These are phyloP conservation scores for Myotis daubentonii DNA, from an alignment of 2,797 vertebrate genomes.

Conservation along the genomic window DNA sequence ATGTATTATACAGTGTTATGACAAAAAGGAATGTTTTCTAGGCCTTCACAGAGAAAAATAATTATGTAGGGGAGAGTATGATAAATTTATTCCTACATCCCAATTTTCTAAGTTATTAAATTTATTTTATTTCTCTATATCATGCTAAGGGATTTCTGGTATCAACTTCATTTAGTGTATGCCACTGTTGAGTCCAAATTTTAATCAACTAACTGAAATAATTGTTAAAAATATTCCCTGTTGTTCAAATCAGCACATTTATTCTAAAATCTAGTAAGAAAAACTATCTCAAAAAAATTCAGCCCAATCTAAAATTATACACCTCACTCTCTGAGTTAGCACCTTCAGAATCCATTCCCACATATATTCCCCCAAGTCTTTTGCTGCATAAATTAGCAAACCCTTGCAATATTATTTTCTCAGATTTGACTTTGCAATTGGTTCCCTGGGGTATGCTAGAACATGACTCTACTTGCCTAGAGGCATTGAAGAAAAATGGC, in stretches of 20 bases:
- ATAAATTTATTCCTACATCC: neutral
- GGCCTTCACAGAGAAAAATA: neutral
- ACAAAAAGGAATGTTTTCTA: neutral
- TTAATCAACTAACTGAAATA: neutral
- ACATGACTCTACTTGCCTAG: neutral
- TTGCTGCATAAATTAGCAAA: conserved; percentile 18
- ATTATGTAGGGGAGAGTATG: neutral
- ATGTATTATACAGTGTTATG: neutral
- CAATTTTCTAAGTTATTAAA: neutral
- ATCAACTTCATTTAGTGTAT: neutral
- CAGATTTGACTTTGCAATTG: neutral
- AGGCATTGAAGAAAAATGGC: neutral
- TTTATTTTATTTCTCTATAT: conserved; percentile 7
- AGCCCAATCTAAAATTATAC: conserved; percentile 11
- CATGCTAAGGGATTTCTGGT: neutral
- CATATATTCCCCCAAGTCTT: neutral
- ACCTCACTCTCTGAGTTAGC: neutral
- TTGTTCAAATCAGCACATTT: conserved; percentile 6
- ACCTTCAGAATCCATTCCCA: neutral
- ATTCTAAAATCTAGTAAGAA: neutral
- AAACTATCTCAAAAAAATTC: neutral
- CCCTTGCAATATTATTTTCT: neutral
- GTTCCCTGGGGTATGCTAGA: neutral
- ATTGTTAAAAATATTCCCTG: neutral
- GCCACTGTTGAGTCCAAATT: neutral